A percentile compares a stretch with the other conserved stretches of the same genome.
Evolutionary conservation across 2,797 vertebrate genomes (phyloP).

Genomic region (Prunella strophiata): DNA sequence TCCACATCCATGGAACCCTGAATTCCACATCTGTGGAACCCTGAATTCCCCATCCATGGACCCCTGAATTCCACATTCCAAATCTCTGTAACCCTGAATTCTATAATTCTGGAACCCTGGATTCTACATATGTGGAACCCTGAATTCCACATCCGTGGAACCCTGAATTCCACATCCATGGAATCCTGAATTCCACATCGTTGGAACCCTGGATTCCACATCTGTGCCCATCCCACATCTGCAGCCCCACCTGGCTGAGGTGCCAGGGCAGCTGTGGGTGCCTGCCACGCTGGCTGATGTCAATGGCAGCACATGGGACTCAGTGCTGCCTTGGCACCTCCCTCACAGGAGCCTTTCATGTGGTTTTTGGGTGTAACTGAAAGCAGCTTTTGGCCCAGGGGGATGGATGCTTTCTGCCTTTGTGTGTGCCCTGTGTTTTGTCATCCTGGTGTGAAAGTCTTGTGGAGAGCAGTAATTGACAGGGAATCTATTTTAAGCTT

Average conservation of each 20-base stretch:
- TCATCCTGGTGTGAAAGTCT: background rate
- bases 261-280: background rate
- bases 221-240: accelerated
- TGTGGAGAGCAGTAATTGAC: background rate
- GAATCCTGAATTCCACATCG: background rate
- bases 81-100: no score
- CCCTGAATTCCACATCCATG: background rate
- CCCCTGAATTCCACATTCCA: background rate
- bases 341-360: constrained; percentile 24
- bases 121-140: no score
- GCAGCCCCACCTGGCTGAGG: background rate
- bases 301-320: background rate
- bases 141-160: no score
- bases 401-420: constrained; percentile 3
- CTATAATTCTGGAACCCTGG: no score
- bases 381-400: constrained; percentile 31
- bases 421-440: background rate
- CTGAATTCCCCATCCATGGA: background rate
- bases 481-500: background rate
- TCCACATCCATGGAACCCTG: no score
- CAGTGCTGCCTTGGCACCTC: background rate
- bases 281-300: background rate
- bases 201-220: background rate
- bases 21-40: no score
- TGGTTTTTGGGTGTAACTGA: constrained; percentile 57